Evolutionary conservation across 2,113 vertebrate species (phyloP), one percentile per base, ranked within the genome.

Genomic region (Aspidoscelis tigris): DNA sequence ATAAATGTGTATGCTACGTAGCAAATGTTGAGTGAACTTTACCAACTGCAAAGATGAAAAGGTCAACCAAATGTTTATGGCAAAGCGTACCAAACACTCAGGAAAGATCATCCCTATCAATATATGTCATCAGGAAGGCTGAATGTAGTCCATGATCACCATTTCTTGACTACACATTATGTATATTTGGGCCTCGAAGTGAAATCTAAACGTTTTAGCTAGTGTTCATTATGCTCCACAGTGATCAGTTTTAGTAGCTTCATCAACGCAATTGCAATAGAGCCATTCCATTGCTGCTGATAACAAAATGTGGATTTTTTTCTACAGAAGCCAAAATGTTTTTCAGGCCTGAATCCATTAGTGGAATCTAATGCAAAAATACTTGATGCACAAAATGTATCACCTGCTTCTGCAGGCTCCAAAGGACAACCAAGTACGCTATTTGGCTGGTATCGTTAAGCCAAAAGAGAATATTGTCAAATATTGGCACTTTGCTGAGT

Each of bases 381-480:
- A 50, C 41, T 43, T 75, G 81, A 75, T 82, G 72, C 58, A 66
- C 55, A 65, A 41, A n/a, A 82, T 73, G 20, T 82, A 44, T 75
- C 71, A 7, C 58, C 22, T 44, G 55, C 70, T 50, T 43, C 58
- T 75, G 81, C 75, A 50, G 72, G 72, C 43, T 65, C 61, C 75
- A 66, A 68, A 71, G 70, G 69, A 80, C 70, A 69, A 53, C 65
- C 66, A 68, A 47, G 7, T 73, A 39, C 61, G 72, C 10, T 44
- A n/a, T 61, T 26, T 61, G 71, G 39, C 73, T 39, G 43, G 61
- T 64, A 41, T 22, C 14, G 50, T 39, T 47, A 58, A 61, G 61
- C 58, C 70, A 72, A 81, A 81, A 73, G 61, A 81, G 61, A 81
- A 81, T 73, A 18, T 73, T 72, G 50, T 81, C 20, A 72, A 41